Evolutionary conservation across 2,797 vertebrate genomes (phyloP), one percentile per base, ranked within the genome.

Genomic region (Catostomus latipinnis): DNA sequence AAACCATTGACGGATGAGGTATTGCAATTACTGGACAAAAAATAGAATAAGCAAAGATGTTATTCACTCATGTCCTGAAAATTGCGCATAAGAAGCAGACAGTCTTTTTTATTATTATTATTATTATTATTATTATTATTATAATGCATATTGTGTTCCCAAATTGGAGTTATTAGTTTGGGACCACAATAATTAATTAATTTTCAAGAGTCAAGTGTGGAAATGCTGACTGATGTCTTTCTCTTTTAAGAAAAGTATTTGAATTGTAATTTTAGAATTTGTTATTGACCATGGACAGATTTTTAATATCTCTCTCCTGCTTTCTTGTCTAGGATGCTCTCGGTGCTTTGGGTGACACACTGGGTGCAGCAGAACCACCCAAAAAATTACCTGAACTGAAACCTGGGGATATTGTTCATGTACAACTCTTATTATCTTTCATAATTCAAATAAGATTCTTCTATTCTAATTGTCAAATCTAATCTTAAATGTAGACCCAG

Each of bases 341-440:
- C 53, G 70, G 80, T 0, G 88, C 89, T 80, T 88, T 94, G 1
- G 56, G 82, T 0, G 91, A 91, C 87, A 82, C 74, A 0, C 70
- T 94, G 48, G 63, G 86, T 13, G 13, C 43, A 6, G 82, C 91
- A 54, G 69, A 66, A 84, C 90, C 90, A 1, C 88, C 84, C 62
- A 91, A 91, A 1, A 85, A 92, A 76, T 9, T 83, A 34, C 90
- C 93, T 1, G 83, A 92, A 85, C 78, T 92, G 63, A 88, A 82
- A 84, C 93, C 92, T 7, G 88, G 90, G 74, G 92, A 94, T 79
- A 83, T 94, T 0, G 88, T 95, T 48, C 66, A 85, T 74, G 94
- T 95, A 92, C 34, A 1, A n/a, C 34, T 34, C 16, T 3, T 67
- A 8, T 49, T 69, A 57, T 5, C 7, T 10, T 79, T 34, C 34